phyloP scores from a whole-genome alignment of 2,888 invertebrate genomes.

The Pyrochroa serraticornis region DNA sequence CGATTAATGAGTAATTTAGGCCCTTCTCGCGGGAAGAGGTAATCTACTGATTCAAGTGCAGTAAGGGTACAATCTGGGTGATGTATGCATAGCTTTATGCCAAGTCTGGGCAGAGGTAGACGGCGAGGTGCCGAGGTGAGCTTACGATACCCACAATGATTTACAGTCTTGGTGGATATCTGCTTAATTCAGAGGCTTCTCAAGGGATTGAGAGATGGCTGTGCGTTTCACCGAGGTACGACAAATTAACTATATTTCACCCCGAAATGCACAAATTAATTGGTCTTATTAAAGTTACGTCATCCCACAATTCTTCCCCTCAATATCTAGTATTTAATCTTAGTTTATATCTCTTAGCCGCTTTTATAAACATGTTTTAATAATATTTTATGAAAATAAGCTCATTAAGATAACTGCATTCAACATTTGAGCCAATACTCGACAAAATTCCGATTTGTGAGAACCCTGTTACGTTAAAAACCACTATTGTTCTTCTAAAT shows the following conservation, averaged over 20 bases:
- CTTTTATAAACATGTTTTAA: conserved; percentile 27
- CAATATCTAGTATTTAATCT: no score
- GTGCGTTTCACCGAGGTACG: conserved; percentile 24
- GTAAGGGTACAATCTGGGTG: conserved; percentile 27
- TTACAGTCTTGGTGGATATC: conserved; percentile 47
- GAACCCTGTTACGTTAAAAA: no score
- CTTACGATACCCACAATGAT: conserved; percentile 40
- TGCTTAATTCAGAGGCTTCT: conserved; percentile 49
- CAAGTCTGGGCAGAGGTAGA: conserved; percentile 29
- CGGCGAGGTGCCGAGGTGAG: conserved; percentile 34
- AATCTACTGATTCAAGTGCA: conserved; percentile 31
- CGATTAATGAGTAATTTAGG: conserved; percentile 14
- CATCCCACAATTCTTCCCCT: no score
- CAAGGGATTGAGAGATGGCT: conserved; percentile 40
- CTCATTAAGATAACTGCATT: conserved; percentile 14
- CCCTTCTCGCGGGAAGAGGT: conserved; percentile 10
- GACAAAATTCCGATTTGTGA: no score
- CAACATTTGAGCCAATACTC: no score
- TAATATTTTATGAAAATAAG: conserved; percentile 12
- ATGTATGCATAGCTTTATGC: conserved; percentile 30
- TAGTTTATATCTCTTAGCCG: conserved; percentile 25
- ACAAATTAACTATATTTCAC: conserved; percentile 25
- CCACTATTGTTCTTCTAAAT: no score
- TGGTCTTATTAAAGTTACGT: conserved; percentile 10
- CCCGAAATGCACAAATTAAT: conserved; percentile 20